Percentiles rank a stretch among this genome's conserved stretches.
phyloP scores from a whole-genome alignment of 1,140 invertebrate species.

The Pseudomyrmex cubaensis region DNA sequence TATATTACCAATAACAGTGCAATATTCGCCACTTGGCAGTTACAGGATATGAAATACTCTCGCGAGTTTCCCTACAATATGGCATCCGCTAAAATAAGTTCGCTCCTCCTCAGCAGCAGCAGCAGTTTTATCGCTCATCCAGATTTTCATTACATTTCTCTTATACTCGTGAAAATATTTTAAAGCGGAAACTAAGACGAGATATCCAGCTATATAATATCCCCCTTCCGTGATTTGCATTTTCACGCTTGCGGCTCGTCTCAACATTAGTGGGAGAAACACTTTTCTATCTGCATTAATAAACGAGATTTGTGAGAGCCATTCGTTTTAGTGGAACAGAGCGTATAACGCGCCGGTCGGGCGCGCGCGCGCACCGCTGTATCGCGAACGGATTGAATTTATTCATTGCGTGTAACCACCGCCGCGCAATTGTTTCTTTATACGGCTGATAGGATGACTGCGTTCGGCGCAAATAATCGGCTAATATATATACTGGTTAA shows the following conservation, averaged over 20 bases:
- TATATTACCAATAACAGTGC: not conserved
- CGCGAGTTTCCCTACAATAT: not conserved
- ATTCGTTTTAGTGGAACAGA: conserved; percentile 8
- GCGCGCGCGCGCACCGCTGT: not conserved
- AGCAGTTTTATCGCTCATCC: conserved; percentile 30
- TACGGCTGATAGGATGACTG: not conserved
- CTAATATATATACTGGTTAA: not conserved
- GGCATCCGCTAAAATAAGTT: conserved; percentile 14
- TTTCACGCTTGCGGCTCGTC: conserved; percentile 36
- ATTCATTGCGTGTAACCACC: conserved; percentile 22
- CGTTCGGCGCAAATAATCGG: not conserved
- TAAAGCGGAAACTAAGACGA: conserved; percentile 40
- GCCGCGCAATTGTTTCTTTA: conserved; percentile 38
- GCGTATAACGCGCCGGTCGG: conserved; percentile 15
- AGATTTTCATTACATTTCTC: conserved; percentile 48
- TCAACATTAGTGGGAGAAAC: conserved; percentile 20
- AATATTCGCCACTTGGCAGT: conserved; percentile 2
- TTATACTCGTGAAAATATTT: conserved; percentile 32
- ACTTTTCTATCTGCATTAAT: conserved; percentile 56
- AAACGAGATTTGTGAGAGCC: conserved; percentile 38
- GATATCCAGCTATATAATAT: conserved; percentile 41
- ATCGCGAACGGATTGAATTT: conserved; percentile 49
- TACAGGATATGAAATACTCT: conserved; percentile 19
- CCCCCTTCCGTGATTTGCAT: conserved; percentile 23
- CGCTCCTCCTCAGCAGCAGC: not conserved